Base-by-base conservation (phyloP, 1,140 invertebrate genomes). In the Papilio dardanus region DNA sequence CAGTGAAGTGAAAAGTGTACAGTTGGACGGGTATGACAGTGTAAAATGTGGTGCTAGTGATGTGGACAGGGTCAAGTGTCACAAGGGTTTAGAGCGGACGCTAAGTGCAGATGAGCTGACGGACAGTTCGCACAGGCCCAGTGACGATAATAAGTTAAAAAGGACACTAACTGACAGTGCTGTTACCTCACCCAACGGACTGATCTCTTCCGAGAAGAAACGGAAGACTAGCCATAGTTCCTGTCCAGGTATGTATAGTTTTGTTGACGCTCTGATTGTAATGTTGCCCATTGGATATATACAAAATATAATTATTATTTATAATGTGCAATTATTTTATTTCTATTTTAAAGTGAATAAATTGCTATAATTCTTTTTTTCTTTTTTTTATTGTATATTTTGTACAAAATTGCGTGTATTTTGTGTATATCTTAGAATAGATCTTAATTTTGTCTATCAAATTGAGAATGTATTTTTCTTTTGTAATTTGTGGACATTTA, bases 171-270 rank as follows among this genome's bases (percentile, higher is more conserved):
- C 86, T 28, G 90, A 91, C 71, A 89, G 86, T 86, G 86, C 90
- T 62, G 86, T 88, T 74, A 87, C 88, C 78, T 89, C 88, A 74
- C 86, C 92, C 54, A 94, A 94, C 69, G 94, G 94, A 76, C 83
- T 94, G 33, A 87, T 94, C 67, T 79, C 88, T 71, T 90, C 90
- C 0, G 94, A 95, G 77, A 95, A 94, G 85, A 94, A 94, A 82
- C 86, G 94, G 79, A 93, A 95, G 67, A 87, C 93, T 71, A 94
- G 93, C 88, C 90, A 93, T 86, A 88, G 87, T 87, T 90, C 90
- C 85, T 93, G 90, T 88, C 85, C 92, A 89, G 90, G 90, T 93
- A 85, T 80, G 84, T 84, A 86, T 10, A 73, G 30, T 46, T 35
- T n/a, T 73, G 30, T 31, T 73, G 31, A 73, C 24, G 50, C 71